These are phyloP conservation scores for Lapara coniferarum DNA, from an alignment of 2,888 invertebrate genomes.

Conservation along the genomic window DNA sequence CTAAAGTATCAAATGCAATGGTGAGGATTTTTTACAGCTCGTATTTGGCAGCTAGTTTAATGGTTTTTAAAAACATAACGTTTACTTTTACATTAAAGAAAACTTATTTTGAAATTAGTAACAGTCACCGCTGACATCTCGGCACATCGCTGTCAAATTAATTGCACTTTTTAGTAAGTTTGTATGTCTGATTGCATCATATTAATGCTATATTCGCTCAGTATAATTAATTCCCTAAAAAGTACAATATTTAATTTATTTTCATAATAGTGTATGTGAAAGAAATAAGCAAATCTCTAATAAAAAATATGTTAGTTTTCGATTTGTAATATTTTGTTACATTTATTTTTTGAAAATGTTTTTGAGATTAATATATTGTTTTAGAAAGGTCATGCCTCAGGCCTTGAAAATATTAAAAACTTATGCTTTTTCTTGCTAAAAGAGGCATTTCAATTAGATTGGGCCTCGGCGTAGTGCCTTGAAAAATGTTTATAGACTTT, in stretches of 20 bases:
- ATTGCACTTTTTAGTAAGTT: slow-evolving; percentile 5
- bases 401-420: background rate
- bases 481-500: background rate
- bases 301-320: background rate
- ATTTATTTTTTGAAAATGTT: background rate
- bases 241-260: slow-evolving; percentile 15
- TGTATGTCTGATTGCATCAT: background rate
- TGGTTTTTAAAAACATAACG: background rate
- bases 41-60: background rate
- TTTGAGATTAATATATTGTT: background rate
- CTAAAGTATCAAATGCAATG: background rate
- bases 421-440: background rate
- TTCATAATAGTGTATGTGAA: background rate
- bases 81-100: no score
- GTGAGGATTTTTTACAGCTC: background rate
- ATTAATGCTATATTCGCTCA: background rate
- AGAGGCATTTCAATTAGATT: background rate
- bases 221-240: background rate
- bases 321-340: background rate
- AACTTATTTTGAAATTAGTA: no score
- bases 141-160: background rate
- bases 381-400: background rate
- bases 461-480: slow-evolving; percentile 20
- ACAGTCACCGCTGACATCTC: background rate
- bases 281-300: background rate